phyloP scores from a whole-genome alignment of 2,888 invertebrate species.

The Drosophila flavopinicola region DNA sequence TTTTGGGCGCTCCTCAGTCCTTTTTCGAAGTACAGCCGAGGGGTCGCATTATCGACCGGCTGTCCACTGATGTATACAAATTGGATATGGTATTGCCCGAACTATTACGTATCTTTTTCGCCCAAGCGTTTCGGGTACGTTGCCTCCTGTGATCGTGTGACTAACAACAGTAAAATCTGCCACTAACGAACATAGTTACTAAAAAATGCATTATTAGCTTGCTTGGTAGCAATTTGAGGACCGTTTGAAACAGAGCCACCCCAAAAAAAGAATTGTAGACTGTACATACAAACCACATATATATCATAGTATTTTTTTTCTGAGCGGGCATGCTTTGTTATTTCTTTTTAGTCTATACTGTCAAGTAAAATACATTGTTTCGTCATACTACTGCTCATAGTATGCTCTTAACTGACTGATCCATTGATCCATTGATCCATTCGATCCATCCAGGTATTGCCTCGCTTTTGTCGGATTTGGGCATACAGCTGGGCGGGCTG shows the following conservation, averaged over 20 bases:
- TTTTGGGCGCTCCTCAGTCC: slow-evolving; percentile 86
- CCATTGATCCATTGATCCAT: slow-evolving; percentile 17
- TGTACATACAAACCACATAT: slow-evolving; percentile 21
- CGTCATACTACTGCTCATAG: slow-evolving; percentile 5
- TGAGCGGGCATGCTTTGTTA: slow-evolving; percentile 32
- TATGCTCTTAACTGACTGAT: slow-evolving; percentile 2
- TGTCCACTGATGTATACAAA: slow-evolving; percentile 86
- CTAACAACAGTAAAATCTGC: slow-evolving; percentile 31
- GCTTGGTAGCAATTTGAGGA: slow-evolving; percentile 57
- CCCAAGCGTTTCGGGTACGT: slow-evolving; percentile 81
- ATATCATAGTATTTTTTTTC: slow-evolving; percentile 20
- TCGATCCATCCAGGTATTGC: slow-evolving; percentile 86
- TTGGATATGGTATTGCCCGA: slow-evolving; percentile 86
- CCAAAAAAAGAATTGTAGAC: not conserved
- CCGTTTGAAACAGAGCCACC: not conserved
- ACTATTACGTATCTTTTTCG: slow-evolving; percentile 60
- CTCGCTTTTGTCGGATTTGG: slow-evolving; percentile 88
- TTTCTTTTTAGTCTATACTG: slow-evolving; percentile 15
- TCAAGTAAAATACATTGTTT: slow-evolving; percentile 14
- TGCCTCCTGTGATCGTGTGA: slow-evolving; percentile 33
- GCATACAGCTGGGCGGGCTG: slow-evolving; percentile 87
- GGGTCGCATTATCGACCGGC: slow-evolving; percentile 87
- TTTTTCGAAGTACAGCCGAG: slow-evolving; percentile 88
- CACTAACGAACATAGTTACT: slow-evolving; percentile 44
- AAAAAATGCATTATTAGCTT: not conserved